A percentile compares a stretch with the other conserved stretches of the same genome.
phyloP scores from a whole-genome alignment of 1,140 invertebrate genomes.

The Bombyx mandarina region DNA sequence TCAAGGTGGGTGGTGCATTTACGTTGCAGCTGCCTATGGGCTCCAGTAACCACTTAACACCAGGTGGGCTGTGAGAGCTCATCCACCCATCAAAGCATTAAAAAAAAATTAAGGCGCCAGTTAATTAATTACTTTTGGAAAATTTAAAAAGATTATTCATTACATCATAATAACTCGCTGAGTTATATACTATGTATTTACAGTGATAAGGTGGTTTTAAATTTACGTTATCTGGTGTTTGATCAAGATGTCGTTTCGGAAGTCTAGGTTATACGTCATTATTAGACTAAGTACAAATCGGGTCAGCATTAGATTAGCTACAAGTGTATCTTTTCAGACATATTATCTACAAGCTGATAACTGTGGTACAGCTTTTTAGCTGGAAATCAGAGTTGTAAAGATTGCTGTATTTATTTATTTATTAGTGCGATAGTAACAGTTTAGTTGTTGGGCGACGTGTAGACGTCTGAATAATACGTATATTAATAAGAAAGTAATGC shows the following conservation, averaged over 20 bases:
- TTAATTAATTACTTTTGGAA: too few relatives aligned
- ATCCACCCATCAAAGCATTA: too few relatives aligned
- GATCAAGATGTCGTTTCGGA: constrained; percentile 18
- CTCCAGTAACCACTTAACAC: too few relatives aligned
- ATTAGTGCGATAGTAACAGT: not conserved
- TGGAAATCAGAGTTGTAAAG: constrained; percentile 53
- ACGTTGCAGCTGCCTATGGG: too few relatives aligned
- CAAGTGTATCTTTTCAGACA: constrained; percentile 33
- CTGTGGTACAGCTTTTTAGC: constrained; percentile 37
- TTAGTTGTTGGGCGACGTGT: not conserved
- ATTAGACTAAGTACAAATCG: constrained; percentile 49
- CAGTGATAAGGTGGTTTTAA: constrained; percentile 19
- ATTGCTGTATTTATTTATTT: constrained; percentile 17
- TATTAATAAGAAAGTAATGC: too few relatives aligned
- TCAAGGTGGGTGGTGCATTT: too few relatives aligned
- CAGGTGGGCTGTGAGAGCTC: too few relatives aligned
- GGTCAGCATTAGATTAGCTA: constrained; percentile 50
- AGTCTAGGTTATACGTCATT: constrained; percentile 57
- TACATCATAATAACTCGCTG: too few relatives aligned
- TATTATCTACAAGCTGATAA: constrained; percentile 40
- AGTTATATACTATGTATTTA: too few relatives aligned
- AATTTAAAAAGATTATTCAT: too few relatives aligned
- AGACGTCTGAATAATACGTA: too few relatives aligned
- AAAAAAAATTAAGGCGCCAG: too few relatives aligned
- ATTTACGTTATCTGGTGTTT: constrained; percentile 56